phyloP scores from a whole-genome alignment of 2,888 invertebrate genomes.

The Ormyrus rosae region DNA sequence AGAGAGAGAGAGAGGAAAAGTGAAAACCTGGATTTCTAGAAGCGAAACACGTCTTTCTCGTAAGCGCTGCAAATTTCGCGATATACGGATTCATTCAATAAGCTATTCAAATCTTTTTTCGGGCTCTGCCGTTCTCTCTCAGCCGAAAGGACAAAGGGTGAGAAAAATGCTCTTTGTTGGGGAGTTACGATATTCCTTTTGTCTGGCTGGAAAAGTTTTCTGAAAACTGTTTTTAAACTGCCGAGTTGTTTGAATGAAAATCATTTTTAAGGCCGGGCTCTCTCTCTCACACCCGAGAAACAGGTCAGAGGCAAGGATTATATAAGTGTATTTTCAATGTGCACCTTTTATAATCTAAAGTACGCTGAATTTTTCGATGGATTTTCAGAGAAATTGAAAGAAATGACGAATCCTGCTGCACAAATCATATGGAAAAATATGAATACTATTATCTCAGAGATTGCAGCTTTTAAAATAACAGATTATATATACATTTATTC shows the following conservation, averaged over 20 bases:
- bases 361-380: too few species aligned
- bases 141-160: slow-evolving; percentile 5
- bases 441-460: too few species aligned
- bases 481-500: too few species aligned
- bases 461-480: too few species aligned
- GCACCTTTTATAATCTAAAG: not conserved
- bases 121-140: not conserved
- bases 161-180: slow-evolving; percentile 34
- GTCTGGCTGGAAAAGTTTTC: slow-evolving; percentile 16
- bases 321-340: not conserved
- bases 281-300: not conserved
- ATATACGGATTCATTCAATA: not conserved
- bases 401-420: too few species aligned
- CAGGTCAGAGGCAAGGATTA: not conserved
- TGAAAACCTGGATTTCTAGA: not conserved
- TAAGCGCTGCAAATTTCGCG: not conserved
- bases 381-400: too few species aligned
- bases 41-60: not conserved
- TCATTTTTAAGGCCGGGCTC: slow-evolving; percentile 6
- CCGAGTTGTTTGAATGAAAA: slow-evolving; percentile 12
- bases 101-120: slow-evolving; percentile 24
- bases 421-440: too few species aligned
- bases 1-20: not conserved
- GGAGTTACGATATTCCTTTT: slow-evolving; percentile 30
- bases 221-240: slow-evolving; percentile 35